Conservation (phyloP, 2,888 invertebrate genomes). For the Aphidoletes aphidimyza region DNA sequence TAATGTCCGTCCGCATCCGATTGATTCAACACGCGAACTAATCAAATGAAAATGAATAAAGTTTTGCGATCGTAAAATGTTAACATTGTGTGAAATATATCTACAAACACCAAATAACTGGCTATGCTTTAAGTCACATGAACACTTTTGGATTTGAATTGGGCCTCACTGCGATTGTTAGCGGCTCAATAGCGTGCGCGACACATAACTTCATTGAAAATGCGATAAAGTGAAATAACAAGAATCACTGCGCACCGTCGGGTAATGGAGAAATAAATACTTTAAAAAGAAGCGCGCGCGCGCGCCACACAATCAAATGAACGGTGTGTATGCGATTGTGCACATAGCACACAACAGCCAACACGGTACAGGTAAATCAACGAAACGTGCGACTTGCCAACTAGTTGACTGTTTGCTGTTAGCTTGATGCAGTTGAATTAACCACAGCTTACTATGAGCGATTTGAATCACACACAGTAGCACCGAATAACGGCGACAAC, state of each 20-base stretch:
- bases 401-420: conserved; percentile 9
- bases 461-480: conserved; percentile 1
- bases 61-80: not conserved
- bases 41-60: not conserved
- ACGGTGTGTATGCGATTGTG: conserved; percentile 4
- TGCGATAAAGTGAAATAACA: not conserved
- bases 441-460: not conserved
- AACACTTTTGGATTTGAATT: conserved; percentile 27
- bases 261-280: not conserved
- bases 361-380: conserved; percentile 42
- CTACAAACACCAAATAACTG: not conserved
- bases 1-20: conserved; percentile 44
- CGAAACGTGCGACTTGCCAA: not conserved
- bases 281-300: not conserved
- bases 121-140: conserved; percentile 16
- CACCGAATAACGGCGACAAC: not conserved
- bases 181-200: not conserved
- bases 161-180: conserved; percentile 19
- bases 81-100: not conserved
- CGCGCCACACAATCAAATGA: conserved; percentile 33
- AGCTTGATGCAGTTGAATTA: conserved; percentile 11
- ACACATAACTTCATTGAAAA: conserved; percentile 2
- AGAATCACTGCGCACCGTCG: conserved; percentile 19
- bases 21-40: conserved; percentile 46
- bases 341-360: not conserved